These are phyloP conservation scores for Hemitrygon akajei DNA, from an alignment of 2,797 vertebrate species.

Conservation along the genomic window DNA sequence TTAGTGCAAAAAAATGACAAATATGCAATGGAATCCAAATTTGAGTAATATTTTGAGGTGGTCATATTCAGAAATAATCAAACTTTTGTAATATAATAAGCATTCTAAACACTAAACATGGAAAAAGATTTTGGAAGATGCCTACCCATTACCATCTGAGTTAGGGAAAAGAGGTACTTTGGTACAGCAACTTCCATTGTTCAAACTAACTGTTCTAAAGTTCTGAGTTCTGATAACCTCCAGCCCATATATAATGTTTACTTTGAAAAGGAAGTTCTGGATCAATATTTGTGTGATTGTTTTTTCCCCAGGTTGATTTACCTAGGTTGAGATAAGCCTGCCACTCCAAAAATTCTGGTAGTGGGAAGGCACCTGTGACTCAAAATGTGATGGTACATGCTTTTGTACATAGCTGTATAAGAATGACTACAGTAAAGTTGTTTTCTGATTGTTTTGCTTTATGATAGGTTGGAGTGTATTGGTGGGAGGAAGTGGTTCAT, in stretches of 20 bases:
- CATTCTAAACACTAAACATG: background rate
- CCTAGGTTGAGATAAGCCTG: background rate
- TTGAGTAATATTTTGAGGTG: background rate
- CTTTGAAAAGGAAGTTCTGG: background rate
- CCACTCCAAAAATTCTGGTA: background rate
- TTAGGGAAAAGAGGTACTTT: background rate
- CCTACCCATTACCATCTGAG: background rate
- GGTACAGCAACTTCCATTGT: background rate
- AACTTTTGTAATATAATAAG: too few relatives aligned
- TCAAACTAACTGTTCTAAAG: background rate
- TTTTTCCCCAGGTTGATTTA: background rate
- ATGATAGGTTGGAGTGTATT: background rate
- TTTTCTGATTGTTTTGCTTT: too few relatives aligned
- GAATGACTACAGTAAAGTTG: too few relatives aligned
- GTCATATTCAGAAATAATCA: background rate
- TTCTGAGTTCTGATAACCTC: background rate
- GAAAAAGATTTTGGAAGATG: background rate
- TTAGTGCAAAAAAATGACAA: background rate
- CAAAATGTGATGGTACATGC: too few relatives aligned
- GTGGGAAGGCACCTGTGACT: background rate
- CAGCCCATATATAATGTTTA: background rate
- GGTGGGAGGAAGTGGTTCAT: background rate
- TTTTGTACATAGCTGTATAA: too few relatives aligned
- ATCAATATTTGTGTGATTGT: background rate
- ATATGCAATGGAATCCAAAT: background rate